A percentile compares a stretch with the other conserved stretches of the same genome.
Evolutionary conservation across 2,797 vertebrate species (phyloP).

Genomic region (Anniella stebbinsi): DNA sequence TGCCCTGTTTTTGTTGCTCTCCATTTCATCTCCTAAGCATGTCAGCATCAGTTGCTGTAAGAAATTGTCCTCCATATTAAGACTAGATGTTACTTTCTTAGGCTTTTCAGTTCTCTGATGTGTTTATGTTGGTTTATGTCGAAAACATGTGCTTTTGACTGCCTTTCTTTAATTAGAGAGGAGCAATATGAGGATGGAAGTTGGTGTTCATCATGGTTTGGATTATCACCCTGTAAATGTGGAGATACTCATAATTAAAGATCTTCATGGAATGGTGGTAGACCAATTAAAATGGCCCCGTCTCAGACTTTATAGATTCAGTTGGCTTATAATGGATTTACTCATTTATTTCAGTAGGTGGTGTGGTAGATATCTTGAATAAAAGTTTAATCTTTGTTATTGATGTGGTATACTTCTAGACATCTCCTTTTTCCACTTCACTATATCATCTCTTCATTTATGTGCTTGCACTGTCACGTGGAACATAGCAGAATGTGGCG

Average conservation of each 20-base stretch:
- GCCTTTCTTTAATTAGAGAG: neutral
- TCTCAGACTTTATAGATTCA: neutral
- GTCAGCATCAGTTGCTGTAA: neutral
- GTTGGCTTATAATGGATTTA: neutral
- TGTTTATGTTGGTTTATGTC: neutral
- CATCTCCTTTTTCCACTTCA: neutral
- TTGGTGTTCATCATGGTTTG: neutral
- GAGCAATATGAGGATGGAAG: neutral
- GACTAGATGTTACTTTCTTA: neutral
- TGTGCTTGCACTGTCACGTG: neutral
- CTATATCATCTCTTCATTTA: neutral
- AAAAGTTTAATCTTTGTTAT: conserved; percentile 12
- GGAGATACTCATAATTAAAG: neutral
- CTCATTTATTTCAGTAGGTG: neutral
- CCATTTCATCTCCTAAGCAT: neutral
- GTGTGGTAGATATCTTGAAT: neutral
- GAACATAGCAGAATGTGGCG: neutral
- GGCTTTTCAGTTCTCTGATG: too few species aligned
- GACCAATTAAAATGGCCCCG: neutral
- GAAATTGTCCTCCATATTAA: neutral
- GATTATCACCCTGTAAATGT: neutral
- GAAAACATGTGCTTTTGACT: neutral
- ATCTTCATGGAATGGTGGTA: neutral
- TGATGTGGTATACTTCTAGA: neutral
- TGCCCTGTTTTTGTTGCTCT: neutral